phyloP scores from a whole-genome alignment of 2,888 invertebrate species.

The Myopa testacea region DNA sequence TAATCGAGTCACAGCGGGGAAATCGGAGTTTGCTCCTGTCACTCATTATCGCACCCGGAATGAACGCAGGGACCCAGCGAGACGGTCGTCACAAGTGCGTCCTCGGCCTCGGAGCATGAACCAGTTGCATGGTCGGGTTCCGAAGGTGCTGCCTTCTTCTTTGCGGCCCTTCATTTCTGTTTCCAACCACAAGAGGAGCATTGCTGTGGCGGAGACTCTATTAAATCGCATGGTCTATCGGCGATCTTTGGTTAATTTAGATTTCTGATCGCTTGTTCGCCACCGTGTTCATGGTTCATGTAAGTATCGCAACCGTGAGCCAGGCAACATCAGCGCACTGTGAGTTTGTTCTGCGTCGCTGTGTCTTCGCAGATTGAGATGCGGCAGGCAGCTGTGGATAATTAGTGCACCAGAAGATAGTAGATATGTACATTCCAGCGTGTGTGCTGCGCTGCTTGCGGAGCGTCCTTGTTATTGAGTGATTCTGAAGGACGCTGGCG shows the following conservation, averaged over 20 bases:
- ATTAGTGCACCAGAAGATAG: conserved; percentile 17
- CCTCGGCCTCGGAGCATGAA: no score
- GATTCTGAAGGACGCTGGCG: neutral
- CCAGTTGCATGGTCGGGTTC: no score
- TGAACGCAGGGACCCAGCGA: neutral
- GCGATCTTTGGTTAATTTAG: conserved; percentile 20
- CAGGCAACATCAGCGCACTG: neutral
- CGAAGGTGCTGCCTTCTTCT: neutral
- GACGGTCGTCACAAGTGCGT: neutral
- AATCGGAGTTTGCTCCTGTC: conserved; percentile 46
- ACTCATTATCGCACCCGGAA: conserved; percentile 47
- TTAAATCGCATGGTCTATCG: conserved; percentile 4
- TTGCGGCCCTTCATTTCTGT: neutral
- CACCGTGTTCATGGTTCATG: conserved; percentile 15
- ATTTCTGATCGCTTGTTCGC: conserved; percentile 25
- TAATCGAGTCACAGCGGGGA: conserved; percentile 51
- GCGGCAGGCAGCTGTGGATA: conserved; percentile 29
- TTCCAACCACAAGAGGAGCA: neutral
- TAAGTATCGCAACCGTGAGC: conserved; percentile 7
- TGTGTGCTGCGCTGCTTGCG: neutral
- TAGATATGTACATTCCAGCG: neutral
- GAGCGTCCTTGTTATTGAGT: neutral
- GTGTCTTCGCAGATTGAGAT: conserved; percentile 14
- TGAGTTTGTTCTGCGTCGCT: conserved; percentile 25
- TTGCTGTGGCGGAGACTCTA: conserved; percentile 8